Evolutionary conservation across 2,888 invertebrate species (phyloP).

Genomic region (Acleris cristana): DNA sequence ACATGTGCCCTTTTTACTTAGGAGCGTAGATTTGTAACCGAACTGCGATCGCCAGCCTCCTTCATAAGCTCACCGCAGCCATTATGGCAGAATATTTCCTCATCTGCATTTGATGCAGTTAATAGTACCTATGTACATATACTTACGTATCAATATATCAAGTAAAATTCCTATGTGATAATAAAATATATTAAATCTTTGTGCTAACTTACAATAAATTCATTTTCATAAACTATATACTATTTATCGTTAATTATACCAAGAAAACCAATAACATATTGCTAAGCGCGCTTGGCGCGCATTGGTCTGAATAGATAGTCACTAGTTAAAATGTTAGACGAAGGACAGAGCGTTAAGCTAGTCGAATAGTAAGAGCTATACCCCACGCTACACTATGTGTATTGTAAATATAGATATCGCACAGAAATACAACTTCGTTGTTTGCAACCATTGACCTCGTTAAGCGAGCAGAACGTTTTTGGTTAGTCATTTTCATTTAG

Average conservation of each 20-base stretch:
- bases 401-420: background rate
- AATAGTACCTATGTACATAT: conserved; percentile 57
- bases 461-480: background rate
- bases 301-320: conserved; percentile 75
- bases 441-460: background rate
- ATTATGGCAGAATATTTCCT: conserved; percentile 62
- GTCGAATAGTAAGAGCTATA: background rate
- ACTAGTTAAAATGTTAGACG: conserved; percentile 35
- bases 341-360: conserved; percentile 18
- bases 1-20: no score
- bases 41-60: conserved; percentile 21
- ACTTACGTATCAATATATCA: conserved; percentile 69
- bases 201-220: conserved; percentile 84
- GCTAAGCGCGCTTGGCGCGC: conserved; percentile 77
- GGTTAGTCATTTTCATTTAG: background rate
- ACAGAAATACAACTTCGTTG: conserved; percentile 22
- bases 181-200: conserved; percentile 85
- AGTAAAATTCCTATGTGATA: conserved; percentile 82
- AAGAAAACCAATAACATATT: conserved; percentile 72
- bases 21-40: no score
- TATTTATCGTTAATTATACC: conserved; percentile 63
- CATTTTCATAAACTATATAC: conserved; percentile 79
- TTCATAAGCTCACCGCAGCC: conserved; percentile 69
- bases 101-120: conserved; percentile 75
- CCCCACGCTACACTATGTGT: conserved; percentile 2